phyloP scores from a whole-genome alignment of 2,113 vertebrate species.

The Equus quagga region DNA sequence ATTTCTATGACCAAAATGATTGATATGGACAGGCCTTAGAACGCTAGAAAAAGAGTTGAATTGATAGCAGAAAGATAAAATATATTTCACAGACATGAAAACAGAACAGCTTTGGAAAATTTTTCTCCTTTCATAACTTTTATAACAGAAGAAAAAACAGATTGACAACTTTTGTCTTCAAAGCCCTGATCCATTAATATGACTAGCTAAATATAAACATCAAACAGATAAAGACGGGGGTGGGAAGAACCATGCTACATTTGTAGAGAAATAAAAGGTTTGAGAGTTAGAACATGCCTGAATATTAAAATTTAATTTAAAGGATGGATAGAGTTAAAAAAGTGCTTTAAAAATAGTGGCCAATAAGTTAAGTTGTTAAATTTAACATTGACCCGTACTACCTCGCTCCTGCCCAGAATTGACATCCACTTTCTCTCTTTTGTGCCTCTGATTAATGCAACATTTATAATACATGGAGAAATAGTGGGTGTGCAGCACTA shows the following conservation, averaged over 20 bases:
- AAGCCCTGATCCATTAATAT: background rate
- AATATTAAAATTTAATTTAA: conserved; percentile 64
- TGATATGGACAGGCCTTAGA: background rate
- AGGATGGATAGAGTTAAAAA: conserved; percentile 47
- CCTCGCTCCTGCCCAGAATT: conserved; percentile 51
- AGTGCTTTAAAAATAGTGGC: conserved; percentile 71
- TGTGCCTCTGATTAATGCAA: conserved; percentile 70
- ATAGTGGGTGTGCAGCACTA: background rate
- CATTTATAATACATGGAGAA: conserved; percentile 69
- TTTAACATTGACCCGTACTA: conserved; percentile 64
- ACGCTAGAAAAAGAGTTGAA: background rate
- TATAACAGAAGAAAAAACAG: background rate
- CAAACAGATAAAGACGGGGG: background rate
- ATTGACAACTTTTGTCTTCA: background rate
- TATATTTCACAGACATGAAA: background rate
- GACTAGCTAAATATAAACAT: conserved; percentile 10
- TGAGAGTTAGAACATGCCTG: background rate
- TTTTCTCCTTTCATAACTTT: conserved; percentile 6
- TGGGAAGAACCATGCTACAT: background rate
- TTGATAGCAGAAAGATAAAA: background rate
- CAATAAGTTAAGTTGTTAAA: conserved; percentile 73
- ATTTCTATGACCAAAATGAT: background rate
- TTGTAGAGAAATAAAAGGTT: background rate
- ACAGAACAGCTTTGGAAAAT: background rate
- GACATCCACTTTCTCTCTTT: conserved; percentile 53